phyloP scores from a whole-genome alignment of 1,140 invertebrate genomes.

The Drosophila subobscura region DNA sequence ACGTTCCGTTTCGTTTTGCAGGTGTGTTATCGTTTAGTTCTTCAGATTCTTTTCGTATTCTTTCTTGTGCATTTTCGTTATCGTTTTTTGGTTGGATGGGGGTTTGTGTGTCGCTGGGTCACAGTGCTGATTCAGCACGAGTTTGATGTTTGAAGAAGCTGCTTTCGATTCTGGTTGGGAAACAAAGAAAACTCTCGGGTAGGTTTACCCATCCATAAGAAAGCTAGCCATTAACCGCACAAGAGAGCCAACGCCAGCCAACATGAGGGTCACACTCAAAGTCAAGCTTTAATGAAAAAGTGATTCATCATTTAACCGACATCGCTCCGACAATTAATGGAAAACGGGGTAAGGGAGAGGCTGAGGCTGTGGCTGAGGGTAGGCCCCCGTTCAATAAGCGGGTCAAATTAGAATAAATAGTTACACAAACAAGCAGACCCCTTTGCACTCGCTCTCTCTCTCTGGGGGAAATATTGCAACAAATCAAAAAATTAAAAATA shows the following conservation, averaged over 20 bases:
- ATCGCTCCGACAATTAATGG: constrained; percentile 66
- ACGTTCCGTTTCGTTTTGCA: constrained; percentile 19
- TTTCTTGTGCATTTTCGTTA: constrained; percentile 15
- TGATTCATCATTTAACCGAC: constrained; percentile 81
- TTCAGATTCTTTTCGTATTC: background rate
- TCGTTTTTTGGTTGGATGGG: constrained; percentile 2
- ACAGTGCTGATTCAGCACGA: constrained; percentile 4
- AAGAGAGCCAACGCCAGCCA: constrained; percentile 56
- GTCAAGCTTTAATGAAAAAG: constrained; percentile 83
- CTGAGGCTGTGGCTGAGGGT: constrained; percentile 4
- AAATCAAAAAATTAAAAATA: constrained; percentile 83
- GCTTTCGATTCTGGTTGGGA: constrained; percentile 24
- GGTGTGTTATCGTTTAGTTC: constrained; percentile 25
- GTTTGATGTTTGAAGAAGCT: constrained; percentile 28
- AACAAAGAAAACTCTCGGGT: constrained; percentile 17
- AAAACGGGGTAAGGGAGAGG: constrained; percentile 51
- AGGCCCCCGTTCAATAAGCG: constrained; percentile 65
- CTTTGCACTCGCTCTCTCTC: constrained; percentile 43
- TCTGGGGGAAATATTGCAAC: constrained; percentile 62
- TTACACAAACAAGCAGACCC: constrained; percentile 79
- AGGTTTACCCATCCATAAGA: constrained; percentile 28
- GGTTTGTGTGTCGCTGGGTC: constrained; percentile 20
- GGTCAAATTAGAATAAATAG: constrained; percentile 83
- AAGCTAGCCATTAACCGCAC: constrained; percentile 52
- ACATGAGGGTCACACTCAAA: constrained; percentile 77